Evolutionary conservation across 2,888 invertebrate species (phyloP), one percentile per base, ranked within the genome.

Genomic region (Patella caerulea): DNA sequence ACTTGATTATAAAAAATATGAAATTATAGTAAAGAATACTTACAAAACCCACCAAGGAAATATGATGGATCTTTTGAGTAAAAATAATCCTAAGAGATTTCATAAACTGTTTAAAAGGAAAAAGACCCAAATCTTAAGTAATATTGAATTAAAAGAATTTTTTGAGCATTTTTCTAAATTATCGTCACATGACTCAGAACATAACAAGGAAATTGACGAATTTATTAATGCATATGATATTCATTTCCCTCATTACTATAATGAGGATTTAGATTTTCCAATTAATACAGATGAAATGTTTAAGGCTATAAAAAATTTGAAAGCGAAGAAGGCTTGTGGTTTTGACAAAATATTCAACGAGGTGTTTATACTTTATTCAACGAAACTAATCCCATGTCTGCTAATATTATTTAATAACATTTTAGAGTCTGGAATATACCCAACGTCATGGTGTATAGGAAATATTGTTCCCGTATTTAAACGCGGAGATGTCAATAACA

Each of bases 391-490:
- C 17, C 56, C 56, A 29, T 74, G 55, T 17, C n/a, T 74, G 17
- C 7, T 56, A 19, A 9, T 24, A 19, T 11, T 74, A 74, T 74
- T 74, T 74, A 54, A 74, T n/a, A 54, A n/a, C 11, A 74, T 74
- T 24, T n/a, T 74, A 24, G 34, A 55, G 15, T 56, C 74, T 29
- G 74, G 74, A 17, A 24, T 55, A 34, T 74, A 56, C 24, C 74
- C 74, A 55, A n/a, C 74, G 11, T 17, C 45, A 0, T 74, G 74
- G 74, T 74, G 34, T 56, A 56, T 59, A 24, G 56, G 56, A 24
- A 55, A 56, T 59, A 54, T 74, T n/a, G 74, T 74, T n/a, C 74
- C 74, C 12, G 74, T 55, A 14, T 74, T 73, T 74, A 74, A 74
- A 52, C n/a, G 15, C 14, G 56, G 74, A 56, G 74, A 74, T 29